Conservation (phyloP, 2,888 invertebrate genomes). For the Dynastes maya region DNA sequence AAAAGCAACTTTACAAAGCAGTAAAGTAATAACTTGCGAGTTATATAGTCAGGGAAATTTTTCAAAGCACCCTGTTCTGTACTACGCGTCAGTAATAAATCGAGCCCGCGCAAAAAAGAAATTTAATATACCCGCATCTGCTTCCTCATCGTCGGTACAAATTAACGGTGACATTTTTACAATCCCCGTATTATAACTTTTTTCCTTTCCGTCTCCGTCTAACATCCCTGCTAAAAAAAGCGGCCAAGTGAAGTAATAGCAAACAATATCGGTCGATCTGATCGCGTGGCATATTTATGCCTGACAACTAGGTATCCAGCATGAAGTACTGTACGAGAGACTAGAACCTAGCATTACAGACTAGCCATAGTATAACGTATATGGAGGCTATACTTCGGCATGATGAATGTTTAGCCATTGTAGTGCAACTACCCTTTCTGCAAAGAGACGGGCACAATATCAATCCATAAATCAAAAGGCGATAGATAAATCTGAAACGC, state of each 20-base stretch:
- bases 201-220: slow-evolving; percentile 13
- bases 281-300: slow-evolving; percentile 69
- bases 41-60: not conserved
- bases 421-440: slow-evolving; percentile 65
- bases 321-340: slow-evolving; percentile 52
- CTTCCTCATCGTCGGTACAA: slow-evolving; percentile 66
- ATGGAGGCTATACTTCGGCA: slow-evolving; percentile 51
- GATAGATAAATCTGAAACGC: slow-evolving; percentile 67
- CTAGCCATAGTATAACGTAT: slow-evolving; percentile 22
- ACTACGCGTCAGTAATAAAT: not conserved
- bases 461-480: slow-evolving; percentile 70
- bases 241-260: slow-evolving; percentile 27
- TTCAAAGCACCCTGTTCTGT: not conserved
- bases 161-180: slow-evolving; percentile 69
- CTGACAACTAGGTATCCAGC: slow-evolving; percentile 66
- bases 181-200: slow-evolving; percentile 59
- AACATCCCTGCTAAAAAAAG: not conserved
- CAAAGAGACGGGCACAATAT: slow-evolving; percentile 69
- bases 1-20: not conserved
- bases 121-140: slow-evolving; percentile 68
- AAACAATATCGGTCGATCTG: slow-evolving; percentile 56
- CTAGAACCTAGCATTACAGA: slow-evolving; percentile 26
- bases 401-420: slow-evolving; percentile 68
- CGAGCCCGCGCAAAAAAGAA: slow-evolving; percentile 56
- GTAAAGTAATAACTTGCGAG: slow-evolving; percentile 1